These are phyloP conservation scores for Rhopilema esculentum DNA, from an alignment of 30 jellyfish, hydroid and myxozoan genomes.

Conservation along the genomic window DNA sequence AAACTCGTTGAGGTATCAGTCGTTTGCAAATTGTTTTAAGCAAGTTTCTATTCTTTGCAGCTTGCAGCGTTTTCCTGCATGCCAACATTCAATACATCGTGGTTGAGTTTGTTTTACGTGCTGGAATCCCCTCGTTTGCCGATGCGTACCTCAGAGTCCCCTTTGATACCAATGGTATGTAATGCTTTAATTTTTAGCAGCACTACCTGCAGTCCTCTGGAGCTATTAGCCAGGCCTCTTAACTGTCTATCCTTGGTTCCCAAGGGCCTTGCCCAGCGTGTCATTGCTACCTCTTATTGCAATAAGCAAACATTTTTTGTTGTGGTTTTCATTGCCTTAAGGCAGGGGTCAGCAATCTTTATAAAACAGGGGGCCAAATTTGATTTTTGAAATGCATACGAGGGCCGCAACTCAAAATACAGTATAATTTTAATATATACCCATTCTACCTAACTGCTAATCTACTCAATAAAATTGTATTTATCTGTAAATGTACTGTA, in stretches of 20 bases:
- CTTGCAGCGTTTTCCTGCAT: conserved; percentile 66
- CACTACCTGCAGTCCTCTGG: too few species aligned
- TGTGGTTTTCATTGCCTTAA: background rate
- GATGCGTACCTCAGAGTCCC: conserved; percentile 72
- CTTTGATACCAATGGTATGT: conserved; percentile 60
- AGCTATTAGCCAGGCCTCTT: too few species aligned
- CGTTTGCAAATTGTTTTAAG: too few species aligned
- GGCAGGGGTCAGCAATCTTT: background rate
- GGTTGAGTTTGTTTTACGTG: conserved; percentile 64
- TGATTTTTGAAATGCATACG: too few species aligned
- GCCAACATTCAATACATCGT: conserved; percentile 77
- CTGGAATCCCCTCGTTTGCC: conserved; percentile 64
- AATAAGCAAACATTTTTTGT: background rate
- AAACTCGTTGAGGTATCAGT: too few species aligned
- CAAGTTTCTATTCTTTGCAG: conserved; percentile 10
- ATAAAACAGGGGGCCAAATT: too few species aligned
- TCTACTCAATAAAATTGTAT: too few species aligned
- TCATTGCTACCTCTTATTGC: background rate
- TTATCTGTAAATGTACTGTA: too few species aligned
- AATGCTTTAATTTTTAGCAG: background rate
- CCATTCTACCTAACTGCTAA: too few species aligned
- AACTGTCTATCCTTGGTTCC: background rate
- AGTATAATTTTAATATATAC: too few species aligned
- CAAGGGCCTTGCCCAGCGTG: background rate
- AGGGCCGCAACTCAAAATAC: too few species aligned